Base-by-base conservation (phyloP, 1,140 invertebrate genomes). In the Matsumurasca onukii region DNA sequence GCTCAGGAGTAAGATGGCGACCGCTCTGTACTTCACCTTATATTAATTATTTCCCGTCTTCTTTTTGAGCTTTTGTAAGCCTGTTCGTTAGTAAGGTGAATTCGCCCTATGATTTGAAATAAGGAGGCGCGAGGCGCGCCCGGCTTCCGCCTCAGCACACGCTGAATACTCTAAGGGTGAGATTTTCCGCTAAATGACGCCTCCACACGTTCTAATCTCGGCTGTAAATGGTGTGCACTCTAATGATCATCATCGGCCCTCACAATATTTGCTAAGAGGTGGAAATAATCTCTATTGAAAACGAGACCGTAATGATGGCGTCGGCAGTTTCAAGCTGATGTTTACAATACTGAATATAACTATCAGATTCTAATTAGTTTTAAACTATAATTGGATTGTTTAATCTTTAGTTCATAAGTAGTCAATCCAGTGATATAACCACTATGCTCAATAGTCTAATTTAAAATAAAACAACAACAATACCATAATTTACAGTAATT, bases 1-100 rank as follows among this genome's bases (percentile, higher is more conserved):
- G n/a, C 48, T 48, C 22, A 27, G 17, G 34, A 9, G 49, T 22
- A 59, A 59, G 55, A 59, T 59, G 55, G 55, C 55, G 55, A 27
- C 55, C 5, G 34, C 34, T 39, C 34, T 39, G 5, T 39, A 39
- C 34, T 27, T 15, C 5, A 52, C 49, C 20, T 25, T 59, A 59
- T 59, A 22, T 59, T 5, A 22, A 22, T 5, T 59, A 59, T 27
- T 27, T 59, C 25, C 15, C n/a, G 25, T 59, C 55, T 27, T 25
- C 25, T 27, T 22, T 59, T 13, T 52, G 49, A 22, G 13, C 55
- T 59, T 59, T 59, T 59, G 25, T 59, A 27, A n/a, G 13, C 49
- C 3, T 22, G 13, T 52, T 59, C 55, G 55, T 59, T 59, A 59
- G 25, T 12, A 27, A 25, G 55, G 55, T 20, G 55, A 27, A 22